Conservation (phyloP, 2,888 invertebrate species). For the Nephrotoma appendiculata region DNA sequence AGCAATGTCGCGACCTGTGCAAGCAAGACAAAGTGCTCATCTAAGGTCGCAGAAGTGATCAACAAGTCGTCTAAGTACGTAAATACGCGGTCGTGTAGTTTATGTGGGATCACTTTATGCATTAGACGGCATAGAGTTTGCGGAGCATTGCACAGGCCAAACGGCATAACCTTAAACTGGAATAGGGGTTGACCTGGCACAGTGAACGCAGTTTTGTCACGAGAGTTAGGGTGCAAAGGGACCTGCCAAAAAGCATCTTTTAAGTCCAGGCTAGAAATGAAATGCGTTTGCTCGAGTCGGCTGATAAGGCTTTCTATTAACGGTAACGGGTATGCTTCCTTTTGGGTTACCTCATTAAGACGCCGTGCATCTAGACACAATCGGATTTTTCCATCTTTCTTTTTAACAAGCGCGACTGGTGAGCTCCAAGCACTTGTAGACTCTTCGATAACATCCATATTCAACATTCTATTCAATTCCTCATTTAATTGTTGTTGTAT, state of each 20-base stretch:
- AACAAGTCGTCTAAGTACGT: background rate
- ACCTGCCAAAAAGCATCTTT: no score
- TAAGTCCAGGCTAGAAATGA: background rate
- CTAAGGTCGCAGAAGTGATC: background rate
- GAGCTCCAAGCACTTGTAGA: conserved; percentile 19
- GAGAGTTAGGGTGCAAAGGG: background rate
- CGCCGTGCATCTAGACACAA: conserved; percentile 16
- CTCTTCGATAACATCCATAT: conserved; percentile 18
- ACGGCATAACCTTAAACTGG: no score
- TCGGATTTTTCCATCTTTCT: conserved; percentile 14
- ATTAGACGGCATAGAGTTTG: no score
- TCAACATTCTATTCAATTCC: conserved; percentile 21
- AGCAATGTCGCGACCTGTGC: background rate
- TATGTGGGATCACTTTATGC: no score
- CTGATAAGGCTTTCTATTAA: background rate
- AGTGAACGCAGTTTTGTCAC: background rate
- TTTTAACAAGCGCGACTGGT: conserved; percentile 17
- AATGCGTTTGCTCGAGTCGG: background rate
- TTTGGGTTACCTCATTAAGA: background rate
- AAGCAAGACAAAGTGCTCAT: background rate
- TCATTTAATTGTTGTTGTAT: conserved; percentile 12
- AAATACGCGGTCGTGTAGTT: no score
- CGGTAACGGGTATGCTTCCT: background rate
- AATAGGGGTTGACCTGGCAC: background rate
- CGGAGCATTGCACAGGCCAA: no score